Evolutionary conservation across 2,113 vertebrate species (phyloP).

Genomic region (Eclectus roratus): DNA sequence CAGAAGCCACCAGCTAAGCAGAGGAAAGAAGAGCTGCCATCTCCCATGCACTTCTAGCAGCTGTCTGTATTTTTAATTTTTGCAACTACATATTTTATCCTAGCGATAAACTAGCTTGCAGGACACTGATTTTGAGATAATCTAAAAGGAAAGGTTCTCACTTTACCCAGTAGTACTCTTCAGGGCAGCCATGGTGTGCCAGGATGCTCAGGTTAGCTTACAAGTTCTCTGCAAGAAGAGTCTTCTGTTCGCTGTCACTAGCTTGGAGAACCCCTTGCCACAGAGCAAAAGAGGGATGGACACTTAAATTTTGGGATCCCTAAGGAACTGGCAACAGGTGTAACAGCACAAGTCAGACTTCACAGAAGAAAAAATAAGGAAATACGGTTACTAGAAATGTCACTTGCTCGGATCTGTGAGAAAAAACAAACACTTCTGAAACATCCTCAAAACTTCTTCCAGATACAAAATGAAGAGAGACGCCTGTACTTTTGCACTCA

Average conservation of each 20-base stretch:
- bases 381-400: neutral
- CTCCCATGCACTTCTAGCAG: neutral
- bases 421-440: neutral
- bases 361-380: neutral
- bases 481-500: rapidly evolving
- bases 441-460: neutral
- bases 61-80: neutral
- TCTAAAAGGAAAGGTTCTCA: neutral
- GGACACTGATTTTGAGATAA: neutral
- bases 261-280: neutral
- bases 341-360: neutral
- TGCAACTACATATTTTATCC: neutral
- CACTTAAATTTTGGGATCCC: neutral
- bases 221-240: neutral
- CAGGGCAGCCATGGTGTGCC: neutral
- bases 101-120: neutral
- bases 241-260: neutral
- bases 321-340: neutral
- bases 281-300: neutral
- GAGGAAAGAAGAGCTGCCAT: neutral
- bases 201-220: neutral
- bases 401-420: neutral
- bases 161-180: neutral
- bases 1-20: rapidly evolving
- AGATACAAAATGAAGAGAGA: neutral